A percentile compares a stretch with the other conserved stretches of the same genome.
phyloP scores from a whole-genome alignment of 2,797 vertebrate species.

The Orientallactaga sibirica region DNA sequence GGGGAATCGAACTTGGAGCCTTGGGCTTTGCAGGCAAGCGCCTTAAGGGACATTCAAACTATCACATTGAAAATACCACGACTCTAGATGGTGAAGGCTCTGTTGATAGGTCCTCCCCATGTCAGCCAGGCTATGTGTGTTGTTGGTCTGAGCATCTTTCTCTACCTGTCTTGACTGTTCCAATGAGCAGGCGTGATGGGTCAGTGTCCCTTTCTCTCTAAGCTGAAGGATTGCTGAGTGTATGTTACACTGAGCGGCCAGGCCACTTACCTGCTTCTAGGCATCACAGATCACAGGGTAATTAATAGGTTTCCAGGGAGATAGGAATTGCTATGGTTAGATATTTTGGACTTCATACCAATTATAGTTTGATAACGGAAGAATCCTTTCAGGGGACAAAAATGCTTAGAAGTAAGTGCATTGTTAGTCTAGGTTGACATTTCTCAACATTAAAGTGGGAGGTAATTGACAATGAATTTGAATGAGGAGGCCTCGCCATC shows the following conservation, averaged over 20 bases:
- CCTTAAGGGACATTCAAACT: too few species aligned
- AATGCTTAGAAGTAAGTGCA: conserved; percentile 51
- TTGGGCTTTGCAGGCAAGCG: too few species aligned
- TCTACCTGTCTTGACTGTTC: not conserved
- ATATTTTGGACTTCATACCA: conserved; percentile 63
- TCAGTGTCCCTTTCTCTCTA: not conserved
- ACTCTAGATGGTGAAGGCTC: not conserved
- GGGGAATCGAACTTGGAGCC: too few species aligned
- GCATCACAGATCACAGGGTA: not conserved
- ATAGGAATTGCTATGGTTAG: conserved; percentile 51
- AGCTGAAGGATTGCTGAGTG: not conserved
- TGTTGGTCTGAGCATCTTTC: not conserved
- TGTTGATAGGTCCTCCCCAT: not conserved
- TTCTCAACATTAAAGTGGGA: conserved; percentile 22
- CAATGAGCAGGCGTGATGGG: not conserved
- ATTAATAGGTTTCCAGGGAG: conserved; percentile 62
- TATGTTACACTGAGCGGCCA: not conserved
- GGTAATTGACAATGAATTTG: conserved; percentile 72
- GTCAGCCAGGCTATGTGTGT: not conserved
- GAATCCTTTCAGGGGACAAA: conserved; percentile 62
- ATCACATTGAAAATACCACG: too few species aligned
- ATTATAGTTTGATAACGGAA: not conserved
- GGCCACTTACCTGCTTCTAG: not conserved
- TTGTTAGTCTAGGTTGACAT: conserved; percentile 36
- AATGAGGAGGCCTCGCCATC: conserved; percentile 66